Conservation (phyloP, 2,888 invertebrate species). For the Abscondita cerata region DNA sequence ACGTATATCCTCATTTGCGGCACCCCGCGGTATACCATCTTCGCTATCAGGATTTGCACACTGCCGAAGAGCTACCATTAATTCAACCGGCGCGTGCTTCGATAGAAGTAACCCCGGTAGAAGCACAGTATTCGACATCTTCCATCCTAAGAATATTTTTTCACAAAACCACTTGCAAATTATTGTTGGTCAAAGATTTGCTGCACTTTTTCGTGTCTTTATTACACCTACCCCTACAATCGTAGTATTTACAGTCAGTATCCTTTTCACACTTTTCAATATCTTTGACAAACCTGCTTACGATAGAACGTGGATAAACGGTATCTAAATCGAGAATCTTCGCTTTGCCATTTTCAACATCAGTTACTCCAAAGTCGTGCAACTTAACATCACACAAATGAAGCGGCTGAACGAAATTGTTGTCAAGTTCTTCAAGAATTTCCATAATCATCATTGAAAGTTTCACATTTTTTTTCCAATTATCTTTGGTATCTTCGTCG, state of each 20-base stretch:
- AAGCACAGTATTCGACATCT: slow-evolving; percentile 65
- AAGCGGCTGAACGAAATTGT: slow-evolving; percentile 66
- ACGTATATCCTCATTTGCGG: slow-evolving; percentile 60
- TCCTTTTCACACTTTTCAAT: slow-evolving; percentile 62
- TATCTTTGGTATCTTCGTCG: slow-evolving; percentile 62
- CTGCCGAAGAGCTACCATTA: slow-evolving; percentile 64
- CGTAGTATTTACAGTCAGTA: slow-evolving; percentile 71
- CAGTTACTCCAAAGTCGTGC: slow-evolving; percentile 69
- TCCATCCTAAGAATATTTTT: slow-evolving; percentile 70
- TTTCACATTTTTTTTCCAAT: slow-evolving; percentile 65
- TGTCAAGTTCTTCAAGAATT: slow-evolving; percentile 66
- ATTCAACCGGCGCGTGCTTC: slow-evolving; percentile 64
- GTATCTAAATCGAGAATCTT: slow-evolving; percentile 71
- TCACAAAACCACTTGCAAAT: slow-evolving; percentile 73
- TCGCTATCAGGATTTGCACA: slow-evolving; percentile 66
- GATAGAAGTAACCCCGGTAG: slow-evolving; percentile 69
- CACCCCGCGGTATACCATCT: slow-evolving; percentile 58
- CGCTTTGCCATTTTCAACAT: slow-evolving; percentile 59
- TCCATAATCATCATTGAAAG: slow-evolving; percentile 68
- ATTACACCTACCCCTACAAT: slow-evolving; percentile 70
- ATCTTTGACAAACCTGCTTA: slow-evolving; percentile 60
- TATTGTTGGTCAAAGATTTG: slow-evolving; percentile 66
- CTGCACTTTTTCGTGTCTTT: slow-evolving; percentile 62
- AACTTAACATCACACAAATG: slow-evolving; percentile 74
- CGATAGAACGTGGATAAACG: slow-evolving; percentile 65